These are phyloP conservation scores for Sus cebifrons DNA, from an alignment of 2,797 vertebrate genomes.

Conservation along the genomic window DNA sequence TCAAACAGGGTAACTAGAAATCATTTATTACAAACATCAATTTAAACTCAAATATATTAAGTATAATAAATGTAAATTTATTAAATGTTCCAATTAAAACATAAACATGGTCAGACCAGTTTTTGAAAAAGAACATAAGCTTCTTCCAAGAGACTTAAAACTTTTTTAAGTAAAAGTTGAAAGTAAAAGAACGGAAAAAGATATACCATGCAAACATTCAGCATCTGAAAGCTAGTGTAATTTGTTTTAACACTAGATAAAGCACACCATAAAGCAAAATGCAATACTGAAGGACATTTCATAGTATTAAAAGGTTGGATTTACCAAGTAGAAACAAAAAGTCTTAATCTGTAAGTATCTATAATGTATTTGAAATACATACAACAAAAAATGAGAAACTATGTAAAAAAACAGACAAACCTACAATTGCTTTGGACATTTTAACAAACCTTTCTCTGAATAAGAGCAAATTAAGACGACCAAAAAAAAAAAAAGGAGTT, in stretches of 20 bases:
- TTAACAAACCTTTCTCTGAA: conserved; percentile 42
- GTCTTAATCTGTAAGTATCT: neutral
- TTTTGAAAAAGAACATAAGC: neutral
- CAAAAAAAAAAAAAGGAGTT: no score
- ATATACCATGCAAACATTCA: neutral
- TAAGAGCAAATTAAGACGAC: neutral
- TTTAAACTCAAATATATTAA: conserved; percentile 3
- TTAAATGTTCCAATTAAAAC: neutral
- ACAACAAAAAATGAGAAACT: conserved; percentile 13
- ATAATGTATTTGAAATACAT: neutral
- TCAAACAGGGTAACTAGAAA: neutral
- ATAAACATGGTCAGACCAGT: neutral
- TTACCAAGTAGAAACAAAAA: neutral
- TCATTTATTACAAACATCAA: neutral
- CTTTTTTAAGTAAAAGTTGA: neutral
- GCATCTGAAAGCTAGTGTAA: neutral
- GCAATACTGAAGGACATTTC: neutral
- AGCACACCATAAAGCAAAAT: neutral
- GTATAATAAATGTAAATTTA: neutral
- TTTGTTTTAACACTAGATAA: neutral
- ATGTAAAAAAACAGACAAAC: neutral
- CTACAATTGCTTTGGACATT: neutral
- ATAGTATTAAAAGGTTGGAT: neutral
- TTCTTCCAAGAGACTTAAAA: neutral
- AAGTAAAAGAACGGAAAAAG: neutral